Base-by-base conservation (phyloP, 2,113 vertebrate genomes). In the Nothocercus julius region DNA sequence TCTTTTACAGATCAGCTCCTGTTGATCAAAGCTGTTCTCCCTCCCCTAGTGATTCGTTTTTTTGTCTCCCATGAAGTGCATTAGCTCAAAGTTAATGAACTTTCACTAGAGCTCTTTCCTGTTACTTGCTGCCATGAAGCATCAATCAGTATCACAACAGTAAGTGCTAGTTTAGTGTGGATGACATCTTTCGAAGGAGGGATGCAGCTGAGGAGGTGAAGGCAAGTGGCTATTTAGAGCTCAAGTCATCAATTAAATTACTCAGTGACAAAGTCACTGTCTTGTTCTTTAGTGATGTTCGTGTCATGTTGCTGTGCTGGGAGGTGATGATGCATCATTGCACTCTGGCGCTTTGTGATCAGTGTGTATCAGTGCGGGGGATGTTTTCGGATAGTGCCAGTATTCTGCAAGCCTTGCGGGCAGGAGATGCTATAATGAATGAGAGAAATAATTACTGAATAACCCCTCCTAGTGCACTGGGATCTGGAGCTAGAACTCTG, bases 11-110 rank as follows among this genome's bases (percentile, higher is more conserved):
- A 73, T 92, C 25, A 49, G 32, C 44, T 84, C 44, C 42, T 64
- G n/a, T 91, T 83, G 67, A 79, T 77, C 91, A 85, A 80, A 93
- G 49, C 75, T 86, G 66, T 89, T 95, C 47, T 92, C 8, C 24
- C 59, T 92, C 40, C 82, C 25, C 28, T 70, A 42, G n/a, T 54
- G 63, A 62, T 94, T 89, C 56, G 51, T 42, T 89, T 93, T 88
- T 27, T 84, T 69, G 51, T 91, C 78, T 92, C 68, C 51, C 54
- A n/a, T 79, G 45, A 78, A 91, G 80, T 73, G 64, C 78, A 64
- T 93, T 92, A 94, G 47, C 68, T 78, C 93, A 14, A 93, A 84
- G 63, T 88, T 96, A 92, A 93, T 91, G 77, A 96, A 96, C 87
- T 96, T 96, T 75, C 73, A 80, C 73, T 66, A 45, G 27, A 56